Base-by-base conservation (phyloP, 1,140 invertebrate species). In the Elymnias hypermnestra region DNA sequence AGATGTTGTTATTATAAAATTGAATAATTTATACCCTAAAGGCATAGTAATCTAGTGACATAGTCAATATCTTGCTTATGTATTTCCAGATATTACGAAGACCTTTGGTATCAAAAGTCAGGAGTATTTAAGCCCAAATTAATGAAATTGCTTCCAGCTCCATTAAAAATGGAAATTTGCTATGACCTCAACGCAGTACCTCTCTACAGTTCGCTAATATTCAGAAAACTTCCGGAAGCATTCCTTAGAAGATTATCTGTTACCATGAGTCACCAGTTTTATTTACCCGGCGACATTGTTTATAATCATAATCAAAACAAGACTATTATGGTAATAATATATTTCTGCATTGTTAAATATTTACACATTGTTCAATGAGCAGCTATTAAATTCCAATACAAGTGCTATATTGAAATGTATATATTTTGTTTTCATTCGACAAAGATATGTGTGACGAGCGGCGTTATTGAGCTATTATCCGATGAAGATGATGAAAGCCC, bases 401-500 rank as follows among this genome's bases (percentile, higher is more conserved):
- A 33, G 29, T 29, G 26, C 9, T 29, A 29, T 29, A 29, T 9
- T 0, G 7, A 33, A 2, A 4, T 41, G 25, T 17, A 49, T 41
- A 26, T 49, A 22, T 21, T 59, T 48, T 36, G 14, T 49, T 41
- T 48, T 31, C 38, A 41, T 38, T 38, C 17, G 37, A 38, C 54
- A 15, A 12, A 84, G 79, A 59, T 84, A 37, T 87, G 79, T 49
- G 63, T 87, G 3, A 83, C 73, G 2, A 77, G 53, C 44, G 86
- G 86, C 3, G 75, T 84, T n/a, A 47, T 87, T 14, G 82, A 87
- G 58, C 51, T 87, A 37, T 39, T 87, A 23, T 85, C 83, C 1
- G 82, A 86, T 44, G 83, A 87, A 71, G 84, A 87, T 49, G 83
- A 86, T 40, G 79, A 87, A 58, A 87, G 77, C 46, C 83, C 85